Evolutionary conservation across 2,113 vertebrate genomes (phyloP).

Genomic region (Lepus europaeus): DNA sequence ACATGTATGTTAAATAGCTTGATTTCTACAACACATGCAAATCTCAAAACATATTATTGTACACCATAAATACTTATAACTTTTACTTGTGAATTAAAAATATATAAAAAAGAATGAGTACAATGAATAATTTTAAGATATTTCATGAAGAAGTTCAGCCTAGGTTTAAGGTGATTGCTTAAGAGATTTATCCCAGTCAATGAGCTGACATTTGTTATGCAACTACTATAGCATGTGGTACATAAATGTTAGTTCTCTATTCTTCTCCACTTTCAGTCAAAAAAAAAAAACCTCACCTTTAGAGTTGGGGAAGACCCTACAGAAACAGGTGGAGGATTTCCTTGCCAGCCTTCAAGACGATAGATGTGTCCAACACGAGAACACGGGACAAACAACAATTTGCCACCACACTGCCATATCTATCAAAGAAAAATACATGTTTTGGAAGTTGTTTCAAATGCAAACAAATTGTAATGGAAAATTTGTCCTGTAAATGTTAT

Average conservation of each 20-base stretch:
- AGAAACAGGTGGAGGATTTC: slow-evolving; percentile 96
- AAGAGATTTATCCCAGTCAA: no score
- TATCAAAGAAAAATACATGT: slow-evolving; percentile 73
- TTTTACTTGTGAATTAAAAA: slow-evolving; percentile 20
- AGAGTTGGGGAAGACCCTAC: slow-evolving; percentile 98
- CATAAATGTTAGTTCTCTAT: neutral
- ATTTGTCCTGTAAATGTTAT: neutral
- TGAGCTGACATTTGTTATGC: neutral
- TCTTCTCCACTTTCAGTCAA: neutral
- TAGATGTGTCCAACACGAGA: slow-evolving; percentile 99
- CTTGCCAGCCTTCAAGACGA: slow-evolving; percentile 97
- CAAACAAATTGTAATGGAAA: neutral
- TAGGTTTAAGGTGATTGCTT: neutral
- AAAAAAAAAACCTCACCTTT: slow-evolving; percentile 90
- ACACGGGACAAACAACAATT: slow-evolving; percentile 96
- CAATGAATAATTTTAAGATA: neutral
- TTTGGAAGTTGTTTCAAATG: neutral
- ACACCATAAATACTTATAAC: neutral
- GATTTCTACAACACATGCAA: neutral
- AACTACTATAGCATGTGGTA: neutral
- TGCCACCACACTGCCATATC: slow-evolving; percentile 99
- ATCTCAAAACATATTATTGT: neutral
- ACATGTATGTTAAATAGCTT: neutral
- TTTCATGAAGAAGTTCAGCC: neutral
- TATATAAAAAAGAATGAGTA: neutral